These are phyloP conservation scores for Auanema freiburgensis DNA, from an alignment of 2,888 invertebrate species.

Conservation along the genomic window DNA sequence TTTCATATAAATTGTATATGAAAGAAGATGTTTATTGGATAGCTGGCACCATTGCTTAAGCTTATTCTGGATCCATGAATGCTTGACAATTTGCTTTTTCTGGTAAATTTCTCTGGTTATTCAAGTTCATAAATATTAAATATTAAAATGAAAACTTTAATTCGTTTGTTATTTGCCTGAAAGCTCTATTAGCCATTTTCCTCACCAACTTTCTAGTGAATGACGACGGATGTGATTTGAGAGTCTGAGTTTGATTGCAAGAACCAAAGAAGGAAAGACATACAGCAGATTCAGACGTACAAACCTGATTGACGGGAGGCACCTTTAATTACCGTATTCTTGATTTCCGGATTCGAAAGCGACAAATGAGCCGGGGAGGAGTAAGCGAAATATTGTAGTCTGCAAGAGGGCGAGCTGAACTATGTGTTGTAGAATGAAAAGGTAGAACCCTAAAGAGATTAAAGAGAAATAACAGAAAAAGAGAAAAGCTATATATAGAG, in stretches of 20 bases:
- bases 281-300: constrained; percentile 7
- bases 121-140: constrained; percentile 1
- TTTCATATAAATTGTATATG: too few relatives aligned
- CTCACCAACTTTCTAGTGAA: background rate
- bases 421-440: too few relatives aligned
- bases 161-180: constrained; percentile 6
- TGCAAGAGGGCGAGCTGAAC: too few relatives aligned
- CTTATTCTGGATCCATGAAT: too few relatives aligned
- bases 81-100: too few relatives aligned
- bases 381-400: too few relatives aligned
- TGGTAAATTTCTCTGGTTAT: background rate
- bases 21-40: too few relatives aligned
- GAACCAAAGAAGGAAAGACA: background rate
- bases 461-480: too few relatives aligned
- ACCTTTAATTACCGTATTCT: constrained; percentile 20
- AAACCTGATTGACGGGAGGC: constrained; percentile 6
- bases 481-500: background rate
- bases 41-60: too few relatives aligned
- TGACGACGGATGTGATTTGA: background rate
- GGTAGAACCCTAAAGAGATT: too few relatives aligned
- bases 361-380: constrained; percentile 17
- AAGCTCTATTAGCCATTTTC: constrained; percentile 6
- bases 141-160: constrained; percentile 1
- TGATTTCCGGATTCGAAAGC: constrained; percentile 12
- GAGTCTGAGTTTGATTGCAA: too few relatives aligned